Conservation (phyloP, 2,797 vertebrate genomes). For the Morelia viridis region DNA sequence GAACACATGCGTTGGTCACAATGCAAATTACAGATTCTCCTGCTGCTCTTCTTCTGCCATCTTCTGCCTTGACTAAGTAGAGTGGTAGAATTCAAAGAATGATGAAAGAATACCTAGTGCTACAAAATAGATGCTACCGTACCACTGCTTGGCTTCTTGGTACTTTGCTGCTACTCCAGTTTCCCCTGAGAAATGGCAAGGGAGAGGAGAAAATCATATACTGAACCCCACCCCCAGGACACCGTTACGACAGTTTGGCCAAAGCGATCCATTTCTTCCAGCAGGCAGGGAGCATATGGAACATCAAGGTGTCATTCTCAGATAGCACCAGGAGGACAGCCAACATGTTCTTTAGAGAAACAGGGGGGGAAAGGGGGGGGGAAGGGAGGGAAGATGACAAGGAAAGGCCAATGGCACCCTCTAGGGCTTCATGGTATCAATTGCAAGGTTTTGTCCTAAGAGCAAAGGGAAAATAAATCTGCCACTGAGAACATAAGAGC, state of each 20-base stretch:
- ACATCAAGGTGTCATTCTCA: slow-evolving; percentile 9
- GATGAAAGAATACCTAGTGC: slow-evolving; percentile 9
- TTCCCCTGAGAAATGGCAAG: slow-evolving; percentile 8
- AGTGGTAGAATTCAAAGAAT: neutral
- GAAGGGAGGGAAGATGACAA: neutral
- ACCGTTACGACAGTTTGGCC: neutral
- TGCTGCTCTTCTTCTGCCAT: neutral
- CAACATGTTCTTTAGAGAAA: neutral
- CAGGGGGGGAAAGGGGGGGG: neutral
- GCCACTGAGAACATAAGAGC: neutral
- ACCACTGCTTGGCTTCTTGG: neutral
- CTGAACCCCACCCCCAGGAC: neutral
- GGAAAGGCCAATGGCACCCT: neutral
- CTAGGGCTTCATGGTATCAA: neutral
- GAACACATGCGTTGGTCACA: neutral
- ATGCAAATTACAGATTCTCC: neutral
- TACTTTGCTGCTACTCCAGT: slow-evolving; percentile 2
- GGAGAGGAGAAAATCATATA: neutral
- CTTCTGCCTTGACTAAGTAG: slow-evolving; percentile 21
- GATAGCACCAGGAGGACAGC: slow-evolving; percentile 7
- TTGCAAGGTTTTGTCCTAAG: neutral
- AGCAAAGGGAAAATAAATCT: neutral
- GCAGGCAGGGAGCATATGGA: slow-evolving; percentile 3
- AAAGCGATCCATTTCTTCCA: slow-evolving; percentile 4
- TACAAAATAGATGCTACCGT: neutral